These are phyloP conservation scores for Dicycla oo DNA, from an alignment of 2,888 invertebrate genomes.

Conservation along the genomic window DNA sequence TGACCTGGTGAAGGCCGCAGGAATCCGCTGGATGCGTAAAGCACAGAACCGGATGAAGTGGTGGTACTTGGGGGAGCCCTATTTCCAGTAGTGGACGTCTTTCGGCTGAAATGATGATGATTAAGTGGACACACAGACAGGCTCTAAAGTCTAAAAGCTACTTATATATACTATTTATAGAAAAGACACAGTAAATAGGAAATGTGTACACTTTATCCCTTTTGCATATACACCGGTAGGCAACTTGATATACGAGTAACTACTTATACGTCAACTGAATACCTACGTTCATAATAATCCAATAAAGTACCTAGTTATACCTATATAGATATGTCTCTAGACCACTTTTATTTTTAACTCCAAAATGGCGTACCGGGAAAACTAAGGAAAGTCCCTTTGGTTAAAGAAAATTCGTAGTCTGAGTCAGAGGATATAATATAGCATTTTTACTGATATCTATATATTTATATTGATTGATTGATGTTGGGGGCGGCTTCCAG, in stretches of 20 bases:
- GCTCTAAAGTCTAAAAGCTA: not conserved
- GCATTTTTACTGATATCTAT: too few species aligned
- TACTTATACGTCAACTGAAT: not conserved
- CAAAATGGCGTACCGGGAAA: not conserved
- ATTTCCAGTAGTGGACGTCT: too few species aligned
- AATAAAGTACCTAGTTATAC: not conserved
- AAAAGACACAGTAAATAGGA: not conserved
- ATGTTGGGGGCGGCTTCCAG: too few species aligned
- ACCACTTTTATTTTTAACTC: slow-evolving; percentile 12
- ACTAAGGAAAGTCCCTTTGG: not conserved
- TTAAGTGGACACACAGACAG: not conserved
- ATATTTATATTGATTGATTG: too few species aligned
- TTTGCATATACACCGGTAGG: not conserved
- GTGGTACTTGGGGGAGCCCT: too few species aligned
- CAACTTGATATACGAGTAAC: not conserved
- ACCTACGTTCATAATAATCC: not conserved
- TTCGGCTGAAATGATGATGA: too few species aligned
- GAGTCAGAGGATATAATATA: too few species aligned
- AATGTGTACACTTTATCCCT: not conserved
- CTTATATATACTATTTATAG: not conserved
- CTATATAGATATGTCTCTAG: not conserved
- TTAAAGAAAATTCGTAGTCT: too few species aligned
- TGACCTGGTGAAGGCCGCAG: too few species aligned
- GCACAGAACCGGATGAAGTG: too few species aligned
- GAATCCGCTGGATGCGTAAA: too few species aligned